phyloP scores from a whole-genome alignment of 2,888 invertebrate species.

The Metacarcinus magister region DNA sequence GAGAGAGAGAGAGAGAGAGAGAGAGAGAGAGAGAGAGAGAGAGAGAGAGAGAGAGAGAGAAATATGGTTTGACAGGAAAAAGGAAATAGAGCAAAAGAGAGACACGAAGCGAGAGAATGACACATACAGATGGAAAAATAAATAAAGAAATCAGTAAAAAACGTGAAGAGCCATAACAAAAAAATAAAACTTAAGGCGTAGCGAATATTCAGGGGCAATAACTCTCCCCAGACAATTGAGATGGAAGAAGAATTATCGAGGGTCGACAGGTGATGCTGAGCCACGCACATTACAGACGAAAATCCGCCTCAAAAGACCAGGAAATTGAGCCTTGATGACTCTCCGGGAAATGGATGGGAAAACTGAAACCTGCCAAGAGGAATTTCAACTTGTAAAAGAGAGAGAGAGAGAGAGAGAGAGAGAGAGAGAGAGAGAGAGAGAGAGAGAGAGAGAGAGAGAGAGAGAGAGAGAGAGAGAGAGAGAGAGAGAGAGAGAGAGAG shows the following conservation, averaged over 20 bases:
- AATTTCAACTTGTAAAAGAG: not conserved
- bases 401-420: not conserved
- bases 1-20: constrained; percentile 18
- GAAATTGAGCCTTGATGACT: constrained; percentile 21
- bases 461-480: not conserved
- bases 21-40: not conserved
- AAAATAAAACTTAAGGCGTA: not conserved
- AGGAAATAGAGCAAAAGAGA: not conserved
- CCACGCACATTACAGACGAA: constrained; percentile 19
- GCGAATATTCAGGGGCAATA: constrained; percentile 38
- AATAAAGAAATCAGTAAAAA: not conserved
- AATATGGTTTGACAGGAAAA: not conserved
- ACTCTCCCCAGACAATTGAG: constrained; percentile 41
- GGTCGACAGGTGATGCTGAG: constrained; percentile 45
- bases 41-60: constrained; percentile 2
- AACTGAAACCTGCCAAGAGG: constrained; percentile 1
- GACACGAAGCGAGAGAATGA: not conserved
- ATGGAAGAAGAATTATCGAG: constrained; percentile 41
- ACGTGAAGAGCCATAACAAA: not conserved
- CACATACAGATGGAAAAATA: not conserved
- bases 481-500: not conserved
- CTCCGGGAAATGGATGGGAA: constrained; percentile 44
- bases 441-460: constrained; percentile 26
- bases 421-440: constrained; percentile 27
- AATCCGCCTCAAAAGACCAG: not conserved